Percentiles rank a stretch among this genome's conserved stretches.
These are phyloP conservation scores for Ophion costatus DNA, from an alignment of 2,888 invertebrate genomes.

Conservation along the genomic window DNA sequence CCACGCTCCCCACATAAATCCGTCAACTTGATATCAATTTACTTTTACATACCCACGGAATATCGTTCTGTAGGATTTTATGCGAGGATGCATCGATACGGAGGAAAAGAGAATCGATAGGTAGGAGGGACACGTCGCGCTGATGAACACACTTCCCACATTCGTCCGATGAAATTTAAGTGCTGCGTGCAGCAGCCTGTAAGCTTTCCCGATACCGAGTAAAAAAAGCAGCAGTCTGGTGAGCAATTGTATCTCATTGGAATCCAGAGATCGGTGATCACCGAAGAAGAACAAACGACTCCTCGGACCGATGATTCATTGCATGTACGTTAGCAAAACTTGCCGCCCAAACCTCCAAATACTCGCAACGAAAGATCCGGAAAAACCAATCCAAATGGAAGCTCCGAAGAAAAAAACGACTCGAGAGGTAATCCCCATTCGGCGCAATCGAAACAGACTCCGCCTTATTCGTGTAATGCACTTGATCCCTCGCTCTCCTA, in stretches of 20 bases:
- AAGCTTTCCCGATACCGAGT: constrained; percentile 5
- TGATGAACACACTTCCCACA: constrained; percentile 11
- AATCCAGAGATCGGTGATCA: background rate
- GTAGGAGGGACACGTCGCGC: background rate
- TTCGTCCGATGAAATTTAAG: constrained; percentile 34
- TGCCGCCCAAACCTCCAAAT: background rate
- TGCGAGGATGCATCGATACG: constrained; percentile 10
- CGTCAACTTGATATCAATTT: constrained; percentile 62
- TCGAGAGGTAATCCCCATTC: background rate
- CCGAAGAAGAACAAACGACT: background rate
- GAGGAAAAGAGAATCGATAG: background rate
- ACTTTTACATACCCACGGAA: constrained; percentile 47
- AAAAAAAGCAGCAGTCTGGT: background rate
- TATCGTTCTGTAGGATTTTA: constrained; percentile 30
- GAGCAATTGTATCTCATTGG: background rate
- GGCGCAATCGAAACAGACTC: background rate
- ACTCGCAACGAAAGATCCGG: constrained; percentile 14
- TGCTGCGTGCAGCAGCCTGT: background rate
- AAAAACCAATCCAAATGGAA: constrained; percentile 1
- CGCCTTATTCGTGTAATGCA: constrained; percentile 2
- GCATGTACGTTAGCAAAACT: constrained; percentile 51
- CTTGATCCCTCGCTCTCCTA: background rate
- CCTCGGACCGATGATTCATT: constrained; percentile 26
- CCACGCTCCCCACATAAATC: constrained; percentile 60
- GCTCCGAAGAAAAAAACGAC: constrained; percentile 31